A percentile compares a stretch with the other conserved stretches of the same genome.
These are phyloP conservation scores for Eupithecia subfuscata DNA, from an alignment of 2,888 invertebrate species.

Conservation along the genomic window DNA sequence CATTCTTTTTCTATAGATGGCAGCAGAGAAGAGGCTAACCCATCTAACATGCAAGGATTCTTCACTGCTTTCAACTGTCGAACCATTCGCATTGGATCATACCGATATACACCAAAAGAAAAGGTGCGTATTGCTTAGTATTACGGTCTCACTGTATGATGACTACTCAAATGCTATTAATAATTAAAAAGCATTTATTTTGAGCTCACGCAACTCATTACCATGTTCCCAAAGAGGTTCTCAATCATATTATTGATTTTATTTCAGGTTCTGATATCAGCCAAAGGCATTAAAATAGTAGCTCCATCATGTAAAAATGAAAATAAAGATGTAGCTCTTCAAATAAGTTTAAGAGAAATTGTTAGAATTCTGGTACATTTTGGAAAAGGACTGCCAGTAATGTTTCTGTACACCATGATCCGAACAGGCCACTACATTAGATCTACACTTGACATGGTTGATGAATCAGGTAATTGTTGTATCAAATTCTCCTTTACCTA, in stretches of 20 bases:
- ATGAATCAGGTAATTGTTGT: slow-evolving; percentile 67
- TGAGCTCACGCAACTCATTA: background rate
- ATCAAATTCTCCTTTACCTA: background rate
- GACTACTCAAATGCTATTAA: background rate
- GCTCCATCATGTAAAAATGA: slow-evolving; percentile 84
- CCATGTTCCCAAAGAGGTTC: background rate
- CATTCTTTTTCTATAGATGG: slow-evolving; percentile 70
- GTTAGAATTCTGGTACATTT: slow-evolving; percentile 91
- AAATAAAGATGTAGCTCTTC: slow-evolving; percentile 83
- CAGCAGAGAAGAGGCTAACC: slow-evolving; percentile 80
- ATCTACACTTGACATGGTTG: slow-evolving; percentile 87
- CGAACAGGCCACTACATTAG: slow-evolving; percentile 88
- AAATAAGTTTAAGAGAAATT: slow-evolving; percentile 88
- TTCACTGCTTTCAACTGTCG: slow-evolving; percentile 87
- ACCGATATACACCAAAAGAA: slow-evolving; percentile 90
- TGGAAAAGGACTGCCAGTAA: slow-evolving; percentile 89
- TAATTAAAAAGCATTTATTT: background rate
- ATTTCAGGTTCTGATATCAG: slow-evolving; percentile 83
- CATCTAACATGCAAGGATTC: slow-evolving; percentile 71
- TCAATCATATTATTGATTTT: slow-evolving; percentile 22
- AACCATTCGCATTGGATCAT: slow-evolving; percentile 93
- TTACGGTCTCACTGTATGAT: background rate
- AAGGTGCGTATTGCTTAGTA: slow-evolving; percentile 75
- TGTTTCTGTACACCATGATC: slow-evolving; percentile 91
- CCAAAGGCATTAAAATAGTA: slow-evolving; percentile 85